Percentiles rank a stretch among this genome's conserved stretches.
These are phyloP conservation scores for Anthoptus insignis DNA, from an alignment of 2,888 invertebrate species.

Conservation along the genomic window DNA sequence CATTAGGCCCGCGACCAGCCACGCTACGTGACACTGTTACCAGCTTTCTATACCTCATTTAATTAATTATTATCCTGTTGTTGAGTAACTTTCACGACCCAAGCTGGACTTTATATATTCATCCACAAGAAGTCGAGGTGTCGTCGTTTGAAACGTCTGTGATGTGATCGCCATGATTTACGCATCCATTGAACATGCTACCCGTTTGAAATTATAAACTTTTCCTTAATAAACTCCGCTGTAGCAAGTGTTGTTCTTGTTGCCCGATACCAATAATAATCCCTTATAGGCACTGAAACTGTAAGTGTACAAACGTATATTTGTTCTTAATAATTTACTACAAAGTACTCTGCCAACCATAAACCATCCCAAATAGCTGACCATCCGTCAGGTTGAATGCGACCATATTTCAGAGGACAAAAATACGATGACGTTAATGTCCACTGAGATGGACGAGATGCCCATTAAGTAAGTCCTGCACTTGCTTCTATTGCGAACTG, in stretches of 20 bases:
- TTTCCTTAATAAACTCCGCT: too few species aligned
- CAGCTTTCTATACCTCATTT: neutral
- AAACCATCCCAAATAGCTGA: neutral
- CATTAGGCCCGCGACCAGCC: neutral
- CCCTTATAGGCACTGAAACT: too few species aligned
- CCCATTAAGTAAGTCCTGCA: neutral
- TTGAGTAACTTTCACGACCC: neutral
- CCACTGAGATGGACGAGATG: neutral
- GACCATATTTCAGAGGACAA: neutral
- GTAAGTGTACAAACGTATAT: neutral
- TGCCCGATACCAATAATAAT: too few species aligned
- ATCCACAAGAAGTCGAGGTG: neutral
- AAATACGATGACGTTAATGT: neutral
- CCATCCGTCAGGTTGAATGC: neutral
- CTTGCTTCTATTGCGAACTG: neutral
- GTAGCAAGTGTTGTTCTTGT: too few species aligned
- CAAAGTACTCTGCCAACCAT: neutral
- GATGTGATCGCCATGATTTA: too few species aligned
- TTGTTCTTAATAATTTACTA: too few species aligned
- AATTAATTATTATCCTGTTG: conserved; percentile 2
- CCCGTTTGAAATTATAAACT: too few species aligned
- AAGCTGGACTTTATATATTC: neutral
- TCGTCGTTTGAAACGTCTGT: too few species aligned
- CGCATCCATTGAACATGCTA: too few species aligned
- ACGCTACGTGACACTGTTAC: neutral